Evolutionary conservation across 2,113 vertebrate species (phyloP).

Genomic region (Periophthalmus modestus): DNA sequence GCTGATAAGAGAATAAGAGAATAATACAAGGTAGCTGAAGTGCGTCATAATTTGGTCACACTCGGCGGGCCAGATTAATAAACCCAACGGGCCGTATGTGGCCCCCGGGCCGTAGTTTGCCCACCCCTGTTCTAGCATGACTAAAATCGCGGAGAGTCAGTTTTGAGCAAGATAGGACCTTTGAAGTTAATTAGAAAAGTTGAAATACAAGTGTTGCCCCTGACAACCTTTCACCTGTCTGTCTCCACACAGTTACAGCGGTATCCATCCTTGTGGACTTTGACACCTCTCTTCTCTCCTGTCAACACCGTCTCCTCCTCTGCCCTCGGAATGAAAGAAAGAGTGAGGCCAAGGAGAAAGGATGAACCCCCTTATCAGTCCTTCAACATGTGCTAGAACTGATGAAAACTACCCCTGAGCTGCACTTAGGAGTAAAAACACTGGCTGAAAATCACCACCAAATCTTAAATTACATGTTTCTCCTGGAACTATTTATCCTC

Average conservation of each 20-base stretch:
- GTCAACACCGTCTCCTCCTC: constrained; percentile 46
- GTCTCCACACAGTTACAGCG: constrained; percentile 23
- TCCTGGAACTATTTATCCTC: background rate
- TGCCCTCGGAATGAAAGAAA: constrained; percentile 46
- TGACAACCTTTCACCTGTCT: constrained; percentile 21
- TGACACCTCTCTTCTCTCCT: constrained; percentile 53
- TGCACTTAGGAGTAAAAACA: background rate
- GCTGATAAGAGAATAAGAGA: too few species aligned
- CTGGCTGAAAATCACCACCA: background rate
- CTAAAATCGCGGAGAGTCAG: too few species aligned
- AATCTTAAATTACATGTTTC: background rate
- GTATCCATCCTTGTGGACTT: constrained; percentile 38
- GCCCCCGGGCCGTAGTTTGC: too few species aligned
- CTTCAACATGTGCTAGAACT: constrained; percentile 37
- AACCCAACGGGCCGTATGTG: too few species aligned
- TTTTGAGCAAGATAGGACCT: background rate
- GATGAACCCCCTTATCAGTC: constrained; percentile 48
- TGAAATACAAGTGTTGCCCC: background rate
- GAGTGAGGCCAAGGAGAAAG: constrained; percentile 37
- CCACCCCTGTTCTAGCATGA: too few species aligned
- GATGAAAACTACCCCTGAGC: constrained; percentile 18
- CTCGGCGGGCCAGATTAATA: too few species aligned
- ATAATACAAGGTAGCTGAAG: too few species aligned
- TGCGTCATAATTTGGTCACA: too few species aligned
- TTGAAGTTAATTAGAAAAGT: background rate